These are phyloP conservation scores for Drosophila picticornis DNA, from an alignment of 2,888 invertebrate genomes.

Conservation along the genomic window DNA sequence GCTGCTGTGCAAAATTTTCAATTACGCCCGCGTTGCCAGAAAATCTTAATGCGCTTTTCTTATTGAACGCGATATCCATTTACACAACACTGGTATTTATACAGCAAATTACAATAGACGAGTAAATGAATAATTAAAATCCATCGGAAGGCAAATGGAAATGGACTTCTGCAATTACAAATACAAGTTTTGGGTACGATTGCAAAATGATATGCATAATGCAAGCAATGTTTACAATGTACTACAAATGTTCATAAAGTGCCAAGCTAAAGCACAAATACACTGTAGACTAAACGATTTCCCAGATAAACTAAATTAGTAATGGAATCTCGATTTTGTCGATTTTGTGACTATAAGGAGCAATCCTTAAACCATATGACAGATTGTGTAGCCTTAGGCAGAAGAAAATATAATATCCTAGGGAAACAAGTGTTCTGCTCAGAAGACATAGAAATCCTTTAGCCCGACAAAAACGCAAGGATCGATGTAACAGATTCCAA, in stretches of 20 bases:
- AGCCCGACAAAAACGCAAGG: neutral
- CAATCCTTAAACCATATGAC: neutral
- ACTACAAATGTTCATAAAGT: neutral
- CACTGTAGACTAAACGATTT: neutral
- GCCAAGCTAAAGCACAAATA: neutral
- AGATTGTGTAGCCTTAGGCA: neutral
- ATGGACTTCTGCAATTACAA: neutral
- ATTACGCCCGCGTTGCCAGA: constrained; percentile 30
- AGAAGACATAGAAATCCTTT: neutral
- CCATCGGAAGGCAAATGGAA: constrained; percentile 17
- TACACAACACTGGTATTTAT: constrained; percentile 34
- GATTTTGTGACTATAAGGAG: neutral
- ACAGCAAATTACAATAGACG: constrained; percentile 35
- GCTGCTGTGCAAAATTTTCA: constrained; percentile 41
- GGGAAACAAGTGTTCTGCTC: neutral
- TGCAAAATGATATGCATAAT: neutral
- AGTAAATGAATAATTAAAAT: constrained; percentile 48
- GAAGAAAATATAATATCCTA: neutral
- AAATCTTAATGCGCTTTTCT: constrained; percentile 54
- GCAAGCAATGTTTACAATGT: neutral
- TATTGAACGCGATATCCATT: constrained; percentile 43
- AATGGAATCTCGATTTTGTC: neutral
- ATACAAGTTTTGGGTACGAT: neutral
- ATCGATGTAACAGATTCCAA: neutral
- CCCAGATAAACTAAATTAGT: neutral